phyloP scores from a whole-genome alignment of 2,888 invertebrate genomes.

The Sabellastarte sp. region DNA sequence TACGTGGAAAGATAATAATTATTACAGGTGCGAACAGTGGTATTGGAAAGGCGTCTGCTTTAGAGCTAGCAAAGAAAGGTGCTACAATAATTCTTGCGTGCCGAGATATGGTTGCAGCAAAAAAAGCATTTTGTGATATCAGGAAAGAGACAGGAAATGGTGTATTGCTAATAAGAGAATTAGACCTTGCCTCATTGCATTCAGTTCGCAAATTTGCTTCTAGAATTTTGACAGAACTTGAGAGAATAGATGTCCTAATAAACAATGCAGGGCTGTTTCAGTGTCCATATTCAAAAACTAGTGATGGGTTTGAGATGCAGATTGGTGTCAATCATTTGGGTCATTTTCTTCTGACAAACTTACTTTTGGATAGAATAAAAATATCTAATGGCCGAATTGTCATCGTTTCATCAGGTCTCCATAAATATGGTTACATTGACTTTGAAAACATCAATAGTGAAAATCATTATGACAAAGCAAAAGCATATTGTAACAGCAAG shows the following conservation, averaged over 20 bases:
- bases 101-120: conserved; percentile 69
- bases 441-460: conserved; percentile 53
- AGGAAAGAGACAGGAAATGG: conserved; percentile 65
- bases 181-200: conserved; percentile 29
- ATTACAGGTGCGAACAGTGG: conserved; percentile 84
- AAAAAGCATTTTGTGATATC: conserved; percentile 69
- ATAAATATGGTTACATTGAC: conserved; percentile 43
- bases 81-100: conserved; percentile 69
- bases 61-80: conserved; percentile 69
- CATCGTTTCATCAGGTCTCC: conserved; percentile 48
- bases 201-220: conserved; percentile 27
- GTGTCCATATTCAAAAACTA: conserved; percentile 44
- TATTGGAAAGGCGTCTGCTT: conserved; percentile 77
- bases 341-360: conserved; percentile 54
- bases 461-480: conserved; percentile 37
- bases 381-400: conserved; percentile 49
- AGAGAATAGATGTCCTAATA: conserved; percentile 52
- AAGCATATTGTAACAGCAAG: conserved; percentile 55
- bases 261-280: conserved; percentile 54
- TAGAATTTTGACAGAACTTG: conserved; percentile 29
- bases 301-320: conserved; percentile 57
- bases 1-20: conserved; percentile 65
- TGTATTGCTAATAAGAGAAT: conserved; percentile 38
- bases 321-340: conserved; percentile 58
- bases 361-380: conserved; percentile 35